Evolutionary conservation across 1,140 invertebrate genomes (phyloP).

Genomic region (Atta texana): DNA sequence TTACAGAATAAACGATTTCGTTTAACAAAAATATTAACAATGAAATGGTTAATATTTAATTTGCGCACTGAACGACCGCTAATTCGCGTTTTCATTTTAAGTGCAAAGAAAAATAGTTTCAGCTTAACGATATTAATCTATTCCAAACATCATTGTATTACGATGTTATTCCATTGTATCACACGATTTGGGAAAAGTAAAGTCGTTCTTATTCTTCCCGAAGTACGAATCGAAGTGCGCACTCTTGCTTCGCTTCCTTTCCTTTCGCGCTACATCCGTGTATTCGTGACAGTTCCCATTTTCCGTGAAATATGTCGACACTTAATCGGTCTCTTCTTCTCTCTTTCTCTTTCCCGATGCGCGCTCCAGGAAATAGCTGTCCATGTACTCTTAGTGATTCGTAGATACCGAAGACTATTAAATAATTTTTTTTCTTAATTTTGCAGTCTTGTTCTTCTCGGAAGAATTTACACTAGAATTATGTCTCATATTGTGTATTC

Average conservation of each 20-base stretch:
- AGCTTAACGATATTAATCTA: background rate
- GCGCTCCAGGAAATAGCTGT: conserved; percentile 34
- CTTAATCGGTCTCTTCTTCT: conserved; percentile 61
- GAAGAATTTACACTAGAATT: background rate
- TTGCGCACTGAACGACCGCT: too few species aligned
- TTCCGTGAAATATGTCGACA: conserved; percentile 67
- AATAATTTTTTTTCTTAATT: conserved; percentile 31
- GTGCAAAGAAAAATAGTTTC: background rate
- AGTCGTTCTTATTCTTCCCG: conserved; percentile 11
- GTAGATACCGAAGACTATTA: conserved; percentile 22
- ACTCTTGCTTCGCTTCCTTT: conserved; percentile 42
- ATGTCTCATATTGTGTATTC: background rate
- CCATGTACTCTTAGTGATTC: conserved; percentile 48
- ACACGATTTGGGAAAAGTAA: conserved; percentile 1
- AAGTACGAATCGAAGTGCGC: conserved; percentile 27
- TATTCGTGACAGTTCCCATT: conserved; percentile 62
- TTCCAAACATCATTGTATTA: background rate
- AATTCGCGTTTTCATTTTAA: conserved; percentile 6
- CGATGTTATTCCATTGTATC: conserved; percentile 5
- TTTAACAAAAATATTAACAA: conserved; percentile 9
- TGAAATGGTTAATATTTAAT: conserved; percentile 16
- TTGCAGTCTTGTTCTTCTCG: background rate
- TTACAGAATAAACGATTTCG: conserved; percentile 26
- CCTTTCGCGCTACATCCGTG: conserved; percentile 36
- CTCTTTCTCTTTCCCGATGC: background rate